phyloP scores from a whole-genome alignment of 2,888 invertebrate species.

The Augochlorella aurata region DNA sequence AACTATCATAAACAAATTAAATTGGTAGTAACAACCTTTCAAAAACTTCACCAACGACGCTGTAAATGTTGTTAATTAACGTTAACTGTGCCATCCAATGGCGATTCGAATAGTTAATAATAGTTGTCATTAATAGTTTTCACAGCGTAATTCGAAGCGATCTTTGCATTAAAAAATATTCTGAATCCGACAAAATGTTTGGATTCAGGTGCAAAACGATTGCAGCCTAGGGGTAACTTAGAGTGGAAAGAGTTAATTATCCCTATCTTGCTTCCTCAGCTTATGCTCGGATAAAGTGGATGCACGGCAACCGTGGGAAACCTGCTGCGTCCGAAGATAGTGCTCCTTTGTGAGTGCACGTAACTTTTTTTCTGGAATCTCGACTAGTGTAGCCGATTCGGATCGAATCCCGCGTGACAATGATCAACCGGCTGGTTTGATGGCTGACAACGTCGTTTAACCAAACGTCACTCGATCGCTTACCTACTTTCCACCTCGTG shows the following conservation, averaged over 20 bases:
- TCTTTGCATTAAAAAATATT: too few relatives aligned
- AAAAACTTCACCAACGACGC: too few relatives aligned
- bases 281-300: conserved; percentile 2
- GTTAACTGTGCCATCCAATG: too few relatives aligned
- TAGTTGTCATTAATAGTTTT: too few relatives aligned
- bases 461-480: conserved; percentile 66
- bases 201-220: too few relatives aligned
- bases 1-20: too few relatives aligned
- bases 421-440: conserved; percentile 66
- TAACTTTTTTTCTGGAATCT: background rate
- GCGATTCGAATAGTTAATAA: too few relatives aligned
- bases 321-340: background rate
- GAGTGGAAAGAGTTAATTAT: background rate
- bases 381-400: conserved; percentile 42
- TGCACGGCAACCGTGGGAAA: conserved; percentile 11
- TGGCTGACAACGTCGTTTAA: conserved; percentile 71
- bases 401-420: conserved; percentile 47
- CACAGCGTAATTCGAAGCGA: too few relatives aligned
- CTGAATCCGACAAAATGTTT: too few relatives aligned
- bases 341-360: background rate
- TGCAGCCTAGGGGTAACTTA: too few relatives aligned
- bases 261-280: background rate
- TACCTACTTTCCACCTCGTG: conserved; percentile 63
- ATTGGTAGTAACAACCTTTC: too few relatives aligned
- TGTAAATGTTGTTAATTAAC: too few relatives aligned